Evolutionary conservation across 2,113 vertebrate genomes (phyloP), one percentile per base, ranked within the genome.

Genomic region (Phocoena phocoena): DNA sequence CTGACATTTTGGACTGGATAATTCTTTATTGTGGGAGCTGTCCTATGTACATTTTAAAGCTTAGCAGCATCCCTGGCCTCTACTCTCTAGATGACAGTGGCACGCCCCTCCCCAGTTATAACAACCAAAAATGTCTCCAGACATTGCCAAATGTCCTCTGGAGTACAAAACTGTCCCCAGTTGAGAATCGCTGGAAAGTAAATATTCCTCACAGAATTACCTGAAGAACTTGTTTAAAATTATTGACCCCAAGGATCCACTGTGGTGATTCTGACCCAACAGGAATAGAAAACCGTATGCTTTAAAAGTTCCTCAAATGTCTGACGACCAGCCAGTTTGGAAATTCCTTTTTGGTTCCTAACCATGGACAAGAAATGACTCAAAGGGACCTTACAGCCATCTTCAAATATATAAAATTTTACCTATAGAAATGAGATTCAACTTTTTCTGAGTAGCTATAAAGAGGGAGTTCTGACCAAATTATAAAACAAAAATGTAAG

Each of bases 281-380:
- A 60, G 60, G 44, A 93, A 38, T 20, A 88, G 47, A 36, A 90
- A 70, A 10, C 17, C 41, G 4, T 31, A 2, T 23, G 17, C 31
- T 67, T 73, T 70, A 26, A 50, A 74, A 14, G 9, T 79, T 91
- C 38, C 53, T 60, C 26, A 63, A 36, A 62, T 23, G 3, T 68
- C 10, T 65, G 10, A 68, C 44, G 8, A 14, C 25, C 31, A 71
- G 25, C 44, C 63, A 70, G 8, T 28, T 82, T 93, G 77, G 12
- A 97, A 91, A 55, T 86, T 10, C 67, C 31, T 80, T 82, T 95
- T 83, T 53, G 25, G 55, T 73, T 82, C 67, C 38, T 93, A 91
- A 89, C 31, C 41, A 90, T 33, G 28, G 31, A 58, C 3, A 79
- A 80, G 55, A 82, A 86, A 81, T 70, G 53, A 92, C 67, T 79